These are phyloP conservation scores for Capitulum mitella DNA, from an alignment of 2,888 invertebrate species.

Conservation along the genomic window DNA sequence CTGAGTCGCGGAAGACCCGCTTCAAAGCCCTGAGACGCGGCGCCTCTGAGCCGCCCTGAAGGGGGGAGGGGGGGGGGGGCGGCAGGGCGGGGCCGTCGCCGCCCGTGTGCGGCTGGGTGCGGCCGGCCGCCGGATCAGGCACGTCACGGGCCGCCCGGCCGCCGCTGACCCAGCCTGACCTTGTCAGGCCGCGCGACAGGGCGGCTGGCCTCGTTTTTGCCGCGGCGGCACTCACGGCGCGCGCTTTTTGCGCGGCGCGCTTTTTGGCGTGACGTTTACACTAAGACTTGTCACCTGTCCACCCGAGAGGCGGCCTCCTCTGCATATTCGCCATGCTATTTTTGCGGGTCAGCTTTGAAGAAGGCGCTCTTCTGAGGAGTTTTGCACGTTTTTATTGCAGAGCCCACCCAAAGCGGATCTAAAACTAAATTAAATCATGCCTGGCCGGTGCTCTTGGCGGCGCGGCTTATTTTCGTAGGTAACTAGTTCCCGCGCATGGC, in stretches of 20 bases:
- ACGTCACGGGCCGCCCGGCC: not conserved
- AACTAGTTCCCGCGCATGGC: not conserved
- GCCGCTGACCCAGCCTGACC: slow-evolving; percentile 6
- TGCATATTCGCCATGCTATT: slow-evolving; percentile 21
- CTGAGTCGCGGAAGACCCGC: too few relatives aligned
- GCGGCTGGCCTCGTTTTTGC: not conserved
- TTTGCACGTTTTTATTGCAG: not conserved
- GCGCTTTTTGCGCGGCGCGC: not conserved
- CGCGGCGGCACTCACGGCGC: not conserved
- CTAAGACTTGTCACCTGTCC: slow-evolving; percentile 21
- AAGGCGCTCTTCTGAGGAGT: not conserved
- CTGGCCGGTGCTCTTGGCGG: not conserved
- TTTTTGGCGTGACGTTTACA: slow-evolving; percentile 14
- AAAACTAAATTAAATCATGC: slow-evolving; percentile 23
- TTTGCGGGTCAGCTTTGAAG: slow-evolving; percentile 10
- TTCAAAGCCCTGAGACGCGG: too few relatives aligned
- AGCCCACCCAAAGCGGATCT: slow-evolving; percentile 20
- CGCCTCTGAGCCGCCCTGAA: too few relatives aligned
- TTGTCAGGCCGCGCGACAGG: not conserved
- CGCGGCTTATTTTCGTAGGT: not conserved
- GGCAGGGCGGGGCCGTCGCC: too few relatives aligned
- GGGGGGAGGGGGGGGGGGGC: too few relatives aligned
- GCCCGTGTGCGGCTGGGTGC: too few relatives aligned
- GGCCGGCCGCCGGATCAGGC: too few relatives aligned
- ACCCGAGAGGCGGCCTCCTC: not conserved